These are phyloP conservation scores for Cataglyphis livida DNA, from an alignment of 2,888 invertebrate species.

Conservation along the genomic window DNA sequence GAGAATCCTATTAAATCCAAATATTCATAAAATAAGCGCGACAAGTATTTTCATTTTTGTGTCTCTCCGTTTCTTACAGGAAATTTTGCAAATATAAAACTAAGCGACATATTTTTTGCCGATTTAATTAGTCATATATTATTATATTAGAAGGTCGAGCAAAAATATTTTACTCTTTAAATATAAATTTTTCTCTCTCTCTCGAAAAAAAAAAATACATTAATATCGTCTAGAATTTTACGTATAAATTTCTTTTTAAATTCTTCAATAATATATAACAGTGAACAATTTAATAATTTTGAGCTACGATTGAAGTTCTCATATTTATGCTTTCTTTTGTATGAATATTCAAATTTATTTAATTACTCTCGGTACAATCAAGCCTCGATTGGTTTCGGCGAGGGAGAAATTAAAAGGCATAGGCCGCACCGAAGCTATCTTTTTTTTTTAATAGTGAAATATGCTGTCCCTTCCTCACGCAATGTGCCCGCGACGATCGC, in stretches of 20 bases:
- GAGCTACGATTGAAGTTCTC: not conserved
- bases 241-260: not conserved
- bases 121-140: constrained; percentile 14
- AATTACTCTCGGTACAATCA: constrained; percentile 33
- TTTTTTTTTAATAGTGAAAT: constrained; percentile 4
- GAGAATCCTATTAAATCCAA: constrained; percentile 2
- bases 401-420: constrained; percentile 26
- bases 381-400: constrained; percentile 12
- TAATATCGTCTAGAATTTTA: not conserved
- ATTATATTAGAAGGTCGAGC: not conserved
- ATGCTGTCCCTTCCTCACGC: not conserved
- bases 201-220: not conserved
- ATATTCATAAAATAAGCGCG: constrained; percentile 10
- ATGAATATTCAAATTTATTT: constrained; percentile 21
- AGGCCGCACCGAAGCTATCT: constrained; percentile 7
- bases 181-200: not conserved
- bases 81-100: not conserved
- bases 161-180: not conserved
- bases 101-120: not conserved
- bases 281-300: not conserved
- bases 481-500: constrained; percentile 29
- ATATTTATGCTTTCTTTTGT: not conserved
- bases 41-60: constrained; percentile 15
- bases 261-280: not conserved
- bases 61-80: not conserved